A percentile compares a stretch with the other conserved stretches of the same genome.
Evolutionary conservation across 64 coral and sea anemone species (phyloP).

Genomic region (Platygyra sinensis): DNA sequence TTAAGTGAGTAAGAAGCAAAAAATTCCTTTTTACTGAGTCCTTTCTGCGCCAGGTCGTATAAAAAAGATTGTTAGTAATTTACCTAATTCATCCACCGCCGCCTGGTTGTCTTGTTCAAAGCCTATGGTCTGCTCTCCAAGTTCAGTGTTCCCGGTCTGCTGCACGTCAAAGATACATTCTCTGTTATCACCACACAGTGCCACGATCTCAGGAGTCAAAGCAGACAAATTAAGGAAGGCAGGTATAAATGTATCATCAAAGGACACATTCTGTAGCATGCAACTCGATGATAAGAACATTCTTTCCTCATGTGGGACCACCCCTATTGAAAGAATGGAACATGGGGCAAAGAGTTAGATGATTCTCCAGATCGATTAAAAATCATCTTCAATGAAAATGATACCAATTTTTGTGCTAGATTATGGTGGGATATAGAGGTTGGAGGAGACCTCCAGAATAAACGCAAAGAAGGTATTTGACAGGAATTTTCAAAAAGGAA

Average conservation of each 20-base stretch:
- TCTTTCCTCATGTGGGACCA: slow-evolving; percentile 50
- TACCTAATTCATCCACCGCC: slow-evolving; percentile 49
- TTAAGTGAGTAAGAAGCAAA: too few species aligned
- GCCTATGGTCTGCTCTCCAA: slow-evolving; percentile 30
- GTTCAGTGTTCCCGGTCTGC: slow-evolving; percentile 55
- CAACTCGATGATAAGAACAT: slow-evolving; percentile 63
- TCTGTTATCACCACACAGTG: slow-evolving; percentile 35
- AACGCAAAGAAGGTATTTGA: too few species aligned
- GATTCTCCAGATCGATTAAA: background rate
- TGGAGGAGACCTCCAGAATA: too few species aligned
- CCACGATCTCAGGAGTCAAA: slow-evolving; percentile 9
- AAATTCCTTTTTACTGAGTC: too few species aligned
- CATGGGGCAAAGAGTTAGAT: background rate
- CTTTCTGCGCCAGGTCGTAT: too few species aligned
- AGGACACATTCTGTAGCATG: slow-evolving; percentile 54
- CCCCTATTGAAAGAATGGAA: slow-evolving; percentile 32
- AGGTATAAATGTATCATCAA: slow-evolving; percentile 57
- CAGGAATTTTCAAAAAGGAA: too few species aligned
- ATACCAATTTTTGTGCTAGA: too few species aligned
- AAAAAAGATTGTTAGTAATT: too few species aligned
- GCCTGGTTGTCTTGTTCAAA: slow-evolving; percentile 73
- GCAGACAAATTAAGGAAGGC: slow-evolving; percentile 46
- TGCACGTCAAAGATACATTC: slow-evolving; percentile 68
- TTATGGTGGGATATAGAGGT: too few species aligned
- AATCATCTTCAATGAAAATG: too few species aligned